phyloP scores from a whole-genome alignment of 2,888 invertebrate genomes.

The Ennomos quercinarius region DNA sequence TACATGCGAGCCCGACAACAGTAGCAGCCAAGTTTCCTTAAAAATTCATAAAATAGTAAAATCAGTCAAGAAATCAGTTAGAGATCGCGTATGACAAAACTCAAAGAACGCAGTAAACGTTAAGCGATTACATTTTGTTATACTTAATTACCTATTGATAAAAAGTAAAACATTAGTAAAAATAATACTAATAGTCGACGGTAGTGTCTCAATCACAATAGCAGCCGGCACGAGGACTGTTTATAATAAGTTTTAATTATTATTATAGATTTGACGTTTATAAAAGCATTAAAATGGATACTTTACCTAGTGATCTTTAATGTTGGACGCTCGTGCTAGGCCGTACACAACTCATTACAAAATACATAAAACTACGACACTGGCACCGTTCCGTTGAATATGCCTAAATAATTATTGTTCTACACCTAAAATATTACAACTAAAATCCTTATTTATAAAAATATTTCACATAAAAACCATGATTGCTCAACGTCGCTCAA shows the following conservation, averaged over 20 bases:
- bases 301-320: not conserved
- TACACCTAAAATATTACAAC: conserved; percentile 45
- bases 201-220: conserved; percentile 45
- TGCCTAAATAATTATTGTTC: conserved; percentile 38
- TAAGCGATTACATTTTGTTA: conserved; percentile 60
- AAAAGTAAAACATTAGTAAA: conserved; percentile 38
- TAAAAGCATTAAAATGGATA: not conserved
- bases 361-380: conserved; percentile 37
- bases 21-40: conserved; percentile 48
- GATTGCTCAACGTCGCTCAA: conserved; percentile 23
- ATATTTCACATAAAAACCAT: conserved; percentile 25
- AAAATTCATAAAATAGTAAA: conserved; percentile 49
- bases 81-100: conserved; percentile 61
- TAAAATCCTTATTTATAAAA: conserved; percentile 29
- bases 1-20: conserved; percentile 42
- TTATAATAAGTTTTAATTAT: no score
- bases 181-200: conserved; percentile 52
- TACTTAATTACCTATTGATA: conserved; percentile 49
- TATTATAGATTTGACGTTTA: not conserved
- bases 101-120: conserved; percentile 55
- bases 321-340: conserved; percentile 22
- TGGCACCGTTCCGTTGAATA: conserved; percentile 38
- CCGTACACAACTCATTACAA: conserved; percentile 20
- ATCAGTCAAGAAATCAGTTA: conserved; percentile 68
- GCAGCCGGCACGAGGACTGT: conserved; percentile 15